These are phyloP conservation scores for Chrysodeixis includens DNA, from an alignment of 2,888 invertebrate genomes.

Conservation along the genomic window DNA sequence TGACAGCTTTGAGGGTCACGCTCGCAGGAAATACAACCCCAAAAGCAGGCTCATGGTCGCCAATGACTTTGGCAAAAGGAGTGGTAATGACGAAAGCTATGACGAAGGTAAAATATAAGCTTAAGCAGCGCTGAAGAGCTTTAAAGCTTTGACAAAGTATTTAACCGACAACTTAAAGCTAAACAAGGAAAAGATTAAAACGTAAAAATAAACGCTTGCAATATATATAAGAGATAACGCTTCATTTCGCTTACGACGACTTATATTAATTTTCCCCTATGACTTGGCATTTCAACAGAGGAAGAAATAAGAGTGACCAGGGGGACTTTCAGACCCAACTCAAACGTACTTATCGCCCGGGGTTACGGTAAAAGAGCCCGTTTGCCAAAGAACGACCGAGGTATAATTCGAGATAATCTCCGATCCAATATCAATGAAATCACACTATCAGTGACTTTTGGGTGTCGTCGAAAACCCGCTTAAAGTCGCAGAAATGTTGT, in stretches of 20 bases:
- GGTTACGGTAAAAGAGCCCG: constrained; percentile 77
- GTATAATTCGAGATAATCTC: constrained; percentile 62
- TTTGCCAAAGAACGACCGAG: constrained; percentile 58
- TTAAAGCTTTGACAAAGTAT: constrained; percentile 32
- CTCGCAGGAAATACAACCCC: constrained; percentile 75
- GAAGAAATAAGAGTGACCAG: constrained; percentile 82
- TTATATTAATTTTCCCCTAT: constrained; percentile 54
- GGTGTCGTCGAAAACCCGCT: constrained; percentile 55
- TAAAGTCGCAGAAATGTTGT: constrained; percentile 50
- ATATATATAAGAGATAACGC: constrained; percentile 40
- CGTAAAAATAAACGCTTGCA: constrained; percentile 48
- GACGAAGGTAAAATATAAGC: constrained; percentile 78
- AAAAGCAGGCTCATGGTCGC: constrained; percentile 78
- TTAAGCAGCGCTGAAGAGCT: constrained; percentile 36
- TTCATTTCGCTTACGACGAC: constrained; percentile 49
- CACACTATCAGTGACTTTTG: constrained; percentile 51
- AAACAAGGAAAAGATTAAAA: not conserved
- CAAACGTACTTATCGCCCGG: constrained; percentile 81
- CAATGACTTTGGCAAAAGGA: constrained; percentile 81
- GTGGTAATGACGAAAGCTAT: constrained; percentile 71
- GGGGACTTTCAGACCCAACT: constrained; percentile 79
- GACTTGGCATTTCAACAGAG: constrained; percentile 76
- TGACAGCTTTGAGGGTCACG: constrained; percentile 62
- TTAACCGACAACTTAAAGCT: constrained; percentile 2
- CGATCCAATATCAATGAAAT: constrained; percentile 57